Evolutionary conservation across 2,797 vertebrate species (phyloP), one percentile per base, ranked within the genome.

Genomic region (Tarsius wallacei): DNA sequence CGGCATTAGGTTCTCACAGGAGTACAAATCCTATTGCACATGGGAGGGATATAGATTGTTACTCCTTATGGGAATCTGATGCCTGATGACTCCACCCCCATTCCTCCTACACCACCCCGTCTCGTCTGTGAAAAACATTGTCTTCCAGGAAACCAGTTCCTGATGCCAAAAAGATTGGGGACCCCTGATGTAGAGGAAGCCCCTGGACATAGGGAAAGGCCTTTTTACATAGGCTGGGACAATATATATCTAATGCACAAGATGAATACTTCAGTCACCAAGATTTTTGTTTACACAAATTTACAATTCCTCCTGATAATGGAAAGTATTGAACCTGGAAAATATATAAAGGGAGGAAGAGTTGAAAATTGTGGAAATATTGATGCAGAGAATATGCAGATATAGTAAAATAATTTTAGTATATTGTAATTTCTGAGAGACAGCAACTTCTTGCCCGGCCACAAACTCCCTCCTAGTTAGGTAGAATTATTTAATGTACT

Each of bases 401-500:
- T 64, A 14, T 63, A 82, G 91, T 80, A 86, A 63, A 93, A 87
- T 90, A 71, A 78, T 94, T 95, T 84, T 74, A 94, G 24, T 2
- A 70, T 81, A 66, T 42, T 87, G 0, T 57, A 73, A 76, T 71
- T 92, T 92, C 64, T 93, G 47, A 85, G 95, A 87, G 53, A 0
- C 15, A 91, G 15, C 7, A 66, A 73, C 12, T 86, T 36, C 33
- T 93, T 49, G 17, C 31, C 26, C 12, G 90, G 3, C 61, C 59
- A 64, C 16, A 90, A 81, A 81, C 24, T 26, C 21, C 21, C 82
- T 78, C 51, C 59, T 86, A 24, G 5, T 10, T 74, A 42, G 26
- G 33, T 61, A 63, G 59, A 87, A 96, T 94, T 95, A 93, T 92
- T 97, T 97, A 88, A 98, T 98, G 96, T 73, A 70, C 71, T 64